Conservation (phyloP, 1,140 invertebrate genomes). For the Drosophila sp. region DNA sequence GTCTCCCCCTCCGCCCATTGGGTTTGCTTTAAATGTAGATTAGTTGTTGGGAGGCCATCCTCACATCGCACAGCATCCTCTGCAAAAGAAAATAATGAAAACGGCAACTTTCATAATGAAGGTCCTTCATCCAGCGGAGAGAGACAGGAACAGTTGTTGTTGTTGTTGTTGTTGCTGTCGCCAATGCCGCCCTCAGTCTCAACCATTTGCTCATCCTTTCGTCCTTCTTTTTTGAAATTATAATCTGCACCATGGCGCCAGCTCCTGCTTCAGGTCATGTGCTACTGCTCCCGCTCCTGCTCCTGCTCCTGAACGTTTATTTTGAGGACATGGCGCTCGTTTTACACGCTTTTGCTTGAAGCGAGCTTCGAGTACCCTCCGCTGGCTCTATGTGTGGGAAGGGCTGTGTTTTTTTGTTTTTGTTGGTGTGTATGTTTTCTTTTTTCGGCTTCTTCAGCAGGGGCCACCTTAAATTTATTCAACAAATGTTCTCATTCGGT, state of each 20-base stretch:
- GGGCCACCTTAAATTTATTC: conserved; percentile 66
- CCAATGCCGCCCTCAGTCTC: conserved; percentile 11
- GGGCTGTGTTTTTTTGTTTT: conserved; percentile 19
- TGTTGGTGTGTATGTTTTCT: conserved; percentile 29
- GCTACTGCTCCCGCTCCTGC: conserved; percentile 6
- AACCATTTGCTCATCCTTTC: conserved; percentile 48
- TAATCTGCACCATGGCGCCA: conserved; percentile 76
- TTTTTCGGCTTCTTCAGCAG: conserved; percentile 57
- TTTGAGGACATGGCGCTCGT: conserved; percentile 69
- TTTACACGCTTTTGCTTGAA: conserved; percentile 68
- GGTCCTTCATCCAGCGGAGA: conserved; percentile 44
- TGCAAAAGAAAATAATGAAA: conserved; percentile 78
- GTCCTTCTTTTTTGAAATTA: conserved; percentile 81
- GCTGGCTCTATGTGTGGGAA: conserved; percentile 3
- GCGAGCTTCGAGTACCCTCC: conserved; percentile 36
- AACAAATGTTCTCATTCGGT: conserved; percentile 64
- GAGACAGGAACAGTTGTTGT: not conserved
- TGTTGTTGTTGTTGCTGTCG: conserved; percentile 8
- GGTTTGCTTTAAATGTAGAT: conserved; percentile 74
- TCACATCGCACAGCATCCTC: conserved; percentile 18
- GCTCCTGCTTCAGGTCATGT: not conserved
- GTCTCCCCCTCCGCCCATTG: not conserved
- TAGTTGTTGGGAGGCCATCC: conserved; percentile 63
- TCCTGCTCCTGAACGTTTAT: conserved; percentile 50
- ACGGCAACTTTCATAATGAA: conserved; percentile 81